Percentiles rank a stretch among this genome's conserved stretches.
Evolutionary conservation across 2,797 vertebrate genomes (phyloP).

Genomic region (Cephalopachus bancanus): DNA sequence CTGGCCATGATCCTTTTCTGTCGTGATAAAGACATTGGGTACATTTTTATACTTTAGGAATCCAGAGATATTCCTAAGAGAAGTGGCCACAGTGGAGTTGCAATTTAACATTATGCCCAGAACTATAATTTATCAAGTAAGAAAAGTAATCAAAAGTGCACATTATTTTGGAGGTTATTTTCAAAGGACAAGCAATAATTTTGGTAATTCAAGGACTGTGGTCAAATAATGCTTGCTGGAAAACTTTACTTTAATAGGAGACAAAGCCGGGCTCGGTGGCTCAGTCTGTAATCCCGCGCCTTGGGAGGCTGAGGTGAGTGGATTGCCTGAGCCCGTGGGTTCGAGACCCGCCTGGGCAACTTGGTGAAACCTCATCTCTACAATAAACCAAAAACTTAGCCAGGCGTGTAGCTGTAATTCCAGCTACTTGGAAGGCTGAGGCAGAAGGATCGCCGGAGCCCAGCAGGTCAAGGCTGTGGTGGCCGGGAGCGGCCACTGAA

Average conservation of each 20-base stretch:
- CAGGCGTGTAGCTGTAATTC: no score
- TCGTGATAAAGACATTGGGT: background rate
- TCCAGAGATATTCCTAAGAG: background rate
- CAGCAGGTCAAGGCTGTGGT: no score
- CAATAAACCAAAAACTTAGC: no score
- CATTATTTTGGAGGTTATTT: background rate
- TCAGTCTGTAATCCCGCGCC: no score
- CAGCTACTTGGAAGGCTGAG: no score
- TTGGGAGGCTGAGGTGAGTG: no score
- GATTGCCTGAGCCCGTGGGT: no score
- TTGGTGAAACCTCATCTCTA: no score
- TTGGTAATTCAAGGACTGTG: background rate
- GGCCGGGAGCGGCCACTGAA: no score
- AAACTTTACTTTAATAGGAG: background rate
- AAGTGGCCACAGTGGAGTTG: background rate
- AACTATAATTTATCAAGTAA: background rate
- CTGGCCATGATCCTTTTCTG: slow-evolving; percentile 6
- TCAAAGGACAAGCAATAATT: background rate
- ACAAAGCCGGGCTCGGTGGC: background rate
- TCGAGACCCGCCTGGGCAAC: no score
- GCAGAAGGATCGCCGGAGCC: no score
- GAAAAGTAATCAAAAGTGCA: background rate
- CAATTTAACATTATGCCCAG: background rate
- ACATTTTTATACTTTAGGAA: slow-evolving; percentile 9
- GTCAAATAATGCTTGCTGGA: background rate